Evolutionary conservation across 2,888 invertebrate species (phyloP).

Genomic region (Thymelicus lineola): DNA sequence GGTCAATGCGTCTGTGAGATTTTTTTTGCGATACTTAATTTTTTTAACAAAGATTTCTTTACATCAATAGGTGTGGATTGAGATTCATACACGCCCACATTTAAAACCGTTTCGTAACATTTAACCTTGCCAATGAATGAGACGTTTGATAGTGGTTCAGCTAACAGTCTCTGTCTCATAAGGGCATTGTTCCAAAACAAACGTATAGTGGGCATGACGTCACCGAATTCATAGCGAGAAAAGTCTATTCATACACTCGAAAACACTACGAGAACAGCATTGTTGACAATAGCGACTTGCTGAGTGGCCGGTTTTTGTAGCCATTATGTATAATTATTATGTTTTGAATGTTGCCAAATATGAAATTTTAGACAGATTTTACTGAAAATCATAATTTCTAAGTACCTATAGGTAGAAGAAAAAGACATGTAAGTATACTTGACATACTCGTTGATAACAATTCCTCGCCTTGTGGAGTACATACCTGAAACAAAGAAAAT

Average conservation of each 20-base stretch:
- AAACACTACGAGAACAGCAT: slow-evolving; percentile 25
- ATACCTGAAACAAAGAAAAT: slow-evolving; percentile 48
- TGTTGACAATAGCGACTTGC: slow-evolving; percentile 16
- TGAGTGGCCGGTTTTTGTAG: slow-evolving; percentile 3
- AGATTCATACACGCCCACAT: slow-evolving; percentile 11
- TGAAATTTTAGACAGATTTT: too few species aligned
- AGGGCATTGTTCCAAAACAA: slow-evolving; percentile 56
- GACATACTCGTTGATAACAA: too few species aligned
- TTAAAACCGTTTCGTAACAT: slow-evolving; percentile 22
- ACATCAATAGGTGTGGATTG: not conserved
- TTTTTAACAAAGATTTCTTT: not conserved
- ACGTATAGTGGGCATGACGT: slow-evolving; percentile 51
- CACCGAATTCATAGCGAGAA: slow-evolving; percentile 39
- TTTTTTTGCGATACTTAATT: not conserved
- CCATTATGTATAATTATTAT: slow-evolving; percentile 6
- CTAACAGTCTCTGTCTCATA: slow-evolving; percentile 44
- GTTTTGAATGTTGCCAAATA: slow-evolving; percentile 16
- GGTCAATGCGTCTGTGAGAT: slow-evolving; percentile 14
- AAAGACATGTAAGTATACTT: too few species aligned
- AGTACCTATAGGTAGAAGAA: too few species aligned
- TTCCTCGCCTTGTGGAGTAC: not conserved
- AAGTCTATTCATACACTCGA: slow-evolving; percentile 30
- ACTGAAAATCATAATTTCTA: too few species aligned
- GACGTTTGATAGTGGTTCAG: slow-evolving; percentile 41
- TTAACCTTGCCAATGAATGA: slow-evolving; percentile 44